Conservation (phyloP, 1,140 invertebrate genomes). For the Pteromalus puparum region DNA sequence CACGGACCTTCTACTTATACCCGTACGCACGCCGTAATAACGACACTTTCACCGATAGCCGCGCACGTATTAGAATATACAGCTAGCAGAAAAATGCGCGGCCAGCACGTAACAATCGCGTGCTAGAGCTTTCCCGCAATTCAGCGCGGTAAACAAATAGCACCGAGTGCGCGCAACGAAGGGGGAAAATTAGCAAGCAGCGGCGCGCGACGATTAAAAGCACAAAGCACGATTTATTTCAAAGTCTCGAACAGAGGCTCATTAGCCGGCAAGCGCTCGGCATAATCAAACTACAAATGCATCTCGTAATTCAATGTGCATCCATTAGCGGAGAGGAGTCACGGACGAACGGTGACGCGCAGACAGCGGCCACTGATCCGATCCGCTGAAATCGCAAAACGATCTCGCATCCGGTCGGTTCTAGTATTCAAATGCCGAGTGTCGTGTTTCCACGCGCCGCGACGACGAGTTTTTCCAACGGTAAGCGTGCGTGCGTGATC, state of each 20-base stretch:
- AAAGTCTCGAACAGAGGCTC: not conserved
- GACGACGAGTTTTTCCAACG: not conserved
- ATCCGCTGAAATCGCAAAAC: slow-evolving; percentile 4
- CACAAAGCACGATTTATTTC: not conserved
- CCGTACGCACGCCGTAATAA: not conserved
- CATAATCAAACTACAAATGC: slow-evolving; percentile 17
- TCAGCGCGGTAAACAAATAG: too few relatives aligned
- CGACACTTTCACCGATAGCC: not conserved
- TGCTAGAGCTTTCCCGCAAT: too few relatives aligned
- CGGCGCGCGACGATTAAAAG: not conserved
- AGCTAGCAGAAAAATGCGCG: not conserved
- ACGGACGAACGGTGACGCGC: not conserved
- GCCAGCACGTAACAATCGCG: too few relatives aligned
- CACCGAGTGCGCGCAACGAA: too few relatives aligned
- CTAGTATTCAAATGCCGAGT: slow-evolving; percentile 20
- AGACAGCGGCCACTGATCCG: not conserved
- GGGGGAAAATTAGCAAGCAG: too few relatives aligned
- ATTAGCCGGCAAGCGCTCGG: not conserved
- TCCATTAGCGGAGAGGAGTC: not conserved
- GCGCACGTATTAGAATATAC: not conserved
- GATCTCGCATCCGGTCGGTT: slow-evolving; percentile 2
- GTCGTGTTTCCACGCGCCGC: not conserved
- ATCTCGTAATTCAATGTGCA: slow-evolving; percentile 14
- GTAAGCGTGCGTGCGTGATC: not conserved
- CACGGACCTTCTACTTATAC: too few relatives aligned